Base-by-base conservation (phyloP, 2,797 vertebrate genomes). In the Carcharodon carcharias region DNA sequence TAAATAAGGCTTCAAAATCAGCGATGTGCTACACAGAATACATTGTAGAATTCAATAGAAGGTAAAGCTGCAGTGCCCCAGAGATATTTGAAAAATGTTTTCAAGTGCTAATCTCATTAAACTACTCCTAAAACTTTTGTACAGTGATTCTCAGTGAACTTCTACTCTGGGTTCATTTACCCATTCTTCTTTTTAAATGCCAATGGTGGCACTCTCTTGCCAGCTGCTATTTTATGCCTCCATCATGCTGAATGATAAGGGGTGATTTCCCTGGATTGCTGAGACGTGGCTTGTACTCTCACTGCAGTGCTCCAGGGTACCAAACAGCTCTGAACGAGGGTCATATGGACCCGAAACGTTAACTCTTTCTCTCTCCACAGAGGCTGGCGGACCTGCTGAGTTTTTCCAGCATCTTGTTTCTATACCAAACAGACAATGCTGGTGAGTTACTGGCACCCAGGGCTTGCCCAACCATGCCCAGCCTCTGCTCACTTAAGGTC, bases 11-110 rank as follows among this genome's bases (percentile, higher is more conserved):
- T 93, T 45, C n/a, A 67, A 40, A 45, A 40, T 67, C 63, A 93
- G 61, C 91, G 23, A 67, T 65, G 91, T 40, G 40, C 63, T 45
- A 67, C 61, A 93, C n/a, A 93, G 91, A 93, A 40, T 65, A 93
- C n/a, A 58, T 91, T 61, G 12, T 91, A 63, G 61, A 40, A 61
- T 16, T 93, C 89, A 40, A 40, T 65, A 63, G 61, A 93, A 67
- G 9, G 18, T 40, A 93, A 93, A 93, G 23, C 61, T 93, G 91
- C 91, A 93, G 61, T 93, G 63, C 91, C 91, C 91, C 63, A 40
- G n/a, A 21, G 2, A 45, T 12, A 21, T 45, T n/a, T 1, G 61
- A 92, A 63, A 92, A 35, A 23, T 16, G 35, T n/a, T 91, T n/a
- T 67, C 18, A 91, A n/a, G 56, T 35, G 31, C 1, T 91, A 2